Evolutionary conservation across 2,888 invertebrate genomes (phyloP), one percentile per base, ranked within the genome.

Genomic region (Acrocyrtus sp.): DNA sequence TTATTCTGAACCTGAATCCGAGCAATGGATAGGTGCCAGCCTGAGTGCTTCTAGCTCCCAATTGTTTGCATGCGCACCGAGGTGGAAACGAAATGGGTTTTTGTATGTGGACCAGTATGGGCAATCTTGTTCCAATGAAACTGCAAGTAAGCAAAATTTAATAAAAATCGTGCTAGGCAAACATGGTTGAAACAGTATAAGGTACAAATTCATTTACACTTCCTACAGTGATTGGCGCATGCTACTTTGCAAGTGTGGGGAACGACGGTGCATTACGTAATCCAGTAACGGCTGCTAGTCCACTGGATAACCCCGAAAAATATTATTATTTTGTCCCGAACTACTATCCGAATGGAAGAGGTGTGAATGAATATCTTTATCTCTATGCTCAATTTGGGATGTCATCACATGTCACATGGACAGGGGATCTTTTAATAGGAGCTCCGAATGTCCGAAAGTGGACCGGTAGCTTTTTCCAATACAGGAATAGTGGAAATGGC

Each of bases 381-480:
- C 17, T 21, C 72, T 70, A 22, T 54, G 83, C 83, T 15, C 80
- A 82, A 65, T 81, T 82, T 6, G 84, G 84, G 10, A 76, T 83
- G 15, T 82, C 83, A 5, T 76, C 80, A 6, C 82, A 82, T 70
- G 78, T 82, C 39, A 78, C 70, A 2, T 45, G 22, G 10, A 72
- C 76, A 22, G 83, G 83, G 26, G 85, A 84, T 60, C 77, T 89
- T 10, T 81, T 89, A 4, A 82, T 89, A 15, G 90, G 90, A 3
- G 88, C 89, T 0, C 90, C 90, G 3, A 89, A 89, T 0, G 84
- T 89, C 15, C 83, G 86, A 56, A 87, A 87, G 57, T 89, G 89
- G 89, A 85, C 24, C 3, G 54, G 57, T 41, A 34, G 34, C 12
- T 34, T 34, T 34, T 8, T 34, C 12, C 34, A 34, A 34, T 34